These are phyloP conservation scores for Zaprionus taronus DNA, from an alignment of 1,140 invertebrate species.

Conservation along the genomic window DNA sequence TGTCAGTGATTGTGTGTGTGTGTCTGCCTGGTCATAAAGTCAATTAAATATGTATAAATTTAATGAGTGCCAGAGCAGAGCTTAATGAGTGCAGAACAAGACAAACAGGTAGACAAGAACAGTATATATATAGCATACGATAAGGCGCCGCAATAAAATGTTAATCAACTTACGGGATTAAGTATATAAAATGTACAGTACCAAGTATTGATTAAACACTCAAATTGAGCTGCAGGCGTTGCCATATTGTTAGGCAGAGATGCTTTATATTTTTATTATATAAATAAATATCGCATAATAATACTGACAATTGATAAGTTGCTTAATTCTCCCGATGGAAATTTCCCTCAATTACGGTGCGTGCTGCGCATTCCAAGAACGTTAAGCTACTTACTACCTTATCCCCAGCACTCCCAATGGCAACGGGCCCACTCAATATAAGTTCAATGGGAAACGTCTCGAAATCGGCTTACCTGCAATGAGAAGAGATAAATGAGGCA, in stretches of 20 bases:
- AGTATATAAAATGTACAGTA: background rate
- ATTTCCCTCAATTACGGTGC: conserved; percentile 1
- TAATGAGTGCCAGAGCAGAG: conserved; percentile 62
- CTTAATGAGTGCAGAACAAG: conserved; percentile 56
- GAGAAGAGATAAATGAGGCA: conserved; percentile 55
- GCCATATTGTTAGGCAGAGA: background rate
- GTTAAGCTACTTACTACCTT: conserved; percentile 52
- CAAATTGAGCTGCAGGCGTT: background rate
- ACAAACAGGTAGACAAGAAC: conserved; percentile 15
- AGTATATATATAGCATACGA: background rate
- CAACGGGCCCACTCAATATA: conserved; percentile 30
- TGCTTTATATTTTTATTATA: background rate
- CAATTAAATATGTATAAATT: conserved; percentile 80
- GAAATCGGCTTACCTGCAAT: conserved; percentile 77
- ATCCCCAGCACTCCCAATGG: conserved; percentile 11
- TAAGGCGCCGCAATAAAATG: conserved; percentile 8
- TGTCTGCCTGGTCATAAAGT: conserved; percentile 67
- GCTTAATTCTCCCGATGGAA: background rate
- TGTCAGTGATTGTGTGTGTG: conserved; percentile 15
- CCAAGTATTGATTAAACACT: conserved; percentile 2
- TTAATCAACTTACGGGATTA: background rate
- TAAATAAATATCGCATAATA: background rate
- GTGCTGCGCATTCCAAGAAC: background rate
- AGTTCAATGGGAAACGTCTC: conserved; percentile 41
- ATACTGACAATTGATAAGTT: conserved; percentile 1